Percentiles rank a stretch among this genome's conserved stretches.
phyloP scores from a whole-genome alignment of 2,888 invertebrate genomes.

The Lamellibrachia columna region DNA sequence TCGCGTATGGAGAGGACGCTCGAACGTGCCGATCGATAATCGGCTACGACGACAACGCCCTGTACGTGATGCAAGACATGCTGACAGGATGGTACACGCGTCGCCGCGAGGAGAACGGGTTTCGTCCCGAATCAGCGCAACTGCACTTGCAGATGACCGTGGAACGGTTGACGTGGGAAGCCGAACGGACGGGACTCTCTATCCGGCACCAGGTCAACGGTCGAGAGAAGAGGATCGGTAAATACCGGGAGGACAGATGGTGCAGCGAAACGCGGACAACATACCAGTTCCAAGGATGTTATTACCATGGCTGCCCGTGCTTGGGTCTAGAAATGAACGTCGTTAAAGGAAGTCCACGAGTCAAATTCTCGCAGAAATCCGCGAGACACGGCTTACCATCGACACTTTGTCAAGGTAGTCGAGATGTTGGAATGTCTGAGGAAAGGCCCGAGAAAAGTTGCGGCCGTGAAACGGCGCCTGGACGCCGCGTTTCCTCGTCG shows the following conservation, averaged over 20 bases:
- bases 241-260: not conserved
- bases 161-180: not conserved
- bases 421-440: conserved; percentile 31
- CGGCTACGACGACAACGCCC: too few relatives aligned
- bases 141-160: too few relatives aligned
- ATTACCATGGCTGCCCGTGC: conserved; percentile 30
- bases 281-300: conserved; percentile 38
- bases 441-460: too few relatives aligned
- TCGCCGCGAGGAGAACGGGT: too few relatives aligned
- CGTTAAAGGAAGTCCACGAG: not conserved
- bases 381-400: not conserved
- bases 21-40: too few relatives aligned
- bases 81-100: too few relatives aligned
- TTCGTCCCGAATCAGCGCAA: too few relatives aligned
- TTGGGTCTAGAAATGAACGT: not conserved
- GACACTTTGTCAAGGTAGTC: conserved; percentile 25
- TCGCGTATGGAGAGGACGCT: too few relatives aligned
- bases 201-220: conserved; percentile 6
- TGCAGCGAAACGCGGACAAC: not conserved
- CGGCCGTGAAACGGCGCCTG: not conserved
- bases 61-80: too few relatives aligned
- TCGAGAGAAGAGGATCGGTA: not conserved
- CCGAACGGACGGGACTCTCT: too few relatives aligned
- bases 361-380: not conserved
- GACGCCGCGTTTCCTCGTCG: too few relatives aligned